A percentile compares a stretch with the other conserved stretches of the same genome.
These are phyloP conservation scores for Carduelis carduelis DNA, from an alignment of 2,797 vertebrate species.

Conservation along the genomic window DNA sequence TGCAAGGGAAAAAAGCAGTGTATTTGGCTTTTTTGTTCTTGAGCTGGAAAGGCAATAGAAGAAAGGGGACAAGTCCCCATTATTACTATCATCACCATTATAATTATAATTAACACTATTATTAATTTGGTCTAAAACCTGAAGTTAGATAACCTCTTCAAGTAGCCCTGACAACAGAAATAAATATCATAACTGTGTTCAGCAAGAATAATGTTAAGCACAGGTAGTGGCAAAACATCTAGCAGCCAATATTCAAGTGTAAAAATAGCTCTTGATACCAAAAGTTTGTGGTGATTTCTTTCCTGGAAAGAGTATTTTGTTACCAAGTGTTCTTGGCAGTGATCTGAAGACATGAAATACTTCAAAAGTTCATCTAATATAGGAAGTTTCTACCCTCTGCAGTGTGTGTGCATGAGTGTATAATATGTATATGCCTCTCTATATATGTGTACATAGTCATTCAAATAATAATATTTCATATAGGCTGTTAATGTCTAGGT, in stretches of 20 bases:
- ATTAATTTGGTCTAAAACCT: slow-evolving; percentile 48
- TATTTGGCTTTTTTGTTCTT: not conserved
- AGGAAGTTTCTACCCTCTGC: not conserved
- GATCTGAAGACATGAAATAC: not conserved
- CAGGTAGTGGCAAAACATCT: not conserved
- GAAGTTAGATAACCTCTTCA: slow-evolving; percentile 51
- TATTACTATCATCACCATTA: not conserved
- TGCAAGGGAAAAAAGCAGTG: not conserved
- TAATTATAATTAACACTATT: not conserved
- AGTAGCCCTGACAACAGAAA: slow-evolving; percentile 59
- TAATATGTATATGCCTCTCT: not conserved
- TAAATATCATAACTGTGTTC: not conserved
- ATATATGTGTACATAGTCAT: not conserved
- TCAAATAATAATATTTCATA: not conserved
- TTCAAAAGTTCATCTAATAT: not conserved
- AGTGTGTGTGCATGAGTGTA: not conserved
- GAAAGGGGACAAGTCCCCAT: not conserved
- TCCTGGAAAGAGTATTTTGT: not conserved
- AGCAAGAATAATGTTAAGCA: not conserved
- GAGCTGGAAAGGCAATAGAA: not conserved
- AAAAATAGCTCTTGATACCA: not conserved
- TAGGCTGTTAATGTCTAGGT: not conserved
- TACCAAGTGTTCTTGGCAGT: not conserved
- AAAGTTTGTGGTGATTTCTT: not conserved
- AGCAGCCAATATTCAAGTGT: not conserved